Evolutionary conservation across 2,888 invertebrate genomes (phyloP).

Genomic region (Dasypogon diadema): DNA sequence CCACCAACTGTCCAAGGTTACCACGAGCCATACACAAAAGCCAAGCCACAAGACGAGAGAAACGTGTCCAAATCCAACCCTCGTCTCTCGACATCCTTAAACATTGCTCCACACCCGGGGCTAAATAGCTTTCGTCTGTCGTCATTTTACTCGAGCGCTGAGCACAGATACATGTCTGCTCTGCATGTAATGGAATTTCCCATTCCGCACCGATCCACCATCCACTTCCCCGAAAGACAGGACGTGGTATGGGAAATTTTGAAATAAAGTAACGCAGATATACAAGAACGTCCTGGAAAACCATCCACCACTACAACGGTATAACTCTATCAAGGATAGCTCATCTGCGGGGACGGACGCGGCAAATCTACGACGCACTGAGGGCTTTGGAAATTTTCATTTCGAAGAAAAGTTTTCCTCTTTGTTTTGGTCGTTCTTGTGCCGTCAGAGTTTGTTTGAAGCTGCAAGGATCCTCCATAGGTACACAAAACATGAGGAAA

Average conservation of each 20-base stretch:
- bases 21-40: not conserved
- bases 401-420: constrained; percentile 1
- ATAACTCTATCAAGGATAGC: not conserved
- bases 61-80: constrained; percentile 25
- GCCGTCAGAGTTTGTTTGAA: not conserved
- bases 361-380: constrained; percentile 4
- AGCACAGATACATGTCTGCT: constrained; percentile 2
- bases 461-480: constrained; percentile 21
- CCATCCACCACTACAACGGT: not conserved
- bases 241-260: not conserved
- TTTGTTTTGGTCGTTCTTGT: constrained; percentile 6
- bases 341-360: not conserved
- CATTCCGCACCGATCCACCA: not conserved
- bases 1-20: constrained; percentile 20
- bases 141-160: constrained; percentile 5
- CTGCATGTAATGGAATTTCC: constrained; percentile 31
- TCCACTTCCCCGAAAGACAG: not conserved
- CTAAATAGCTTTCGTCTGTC: constrained; percentile 15
- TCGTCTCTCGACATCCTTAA: constrained; percentile 8
- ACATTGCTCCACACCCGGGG: not conserved
- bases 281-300: not conserved
- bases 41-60: constrained; percentile 13
- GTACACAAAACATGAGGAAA: constrained; percentile 29
- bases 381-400: constrained; percentile 12
- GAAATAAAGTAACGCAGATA: constrained; percentile 20